A percentile compares a stretch with the other conserved stretches of the same genome.
Evolutionary conservation across 2,888 invertebrate genomes (phyloP).

Genomic region (Oscheius sp.): DNA sequence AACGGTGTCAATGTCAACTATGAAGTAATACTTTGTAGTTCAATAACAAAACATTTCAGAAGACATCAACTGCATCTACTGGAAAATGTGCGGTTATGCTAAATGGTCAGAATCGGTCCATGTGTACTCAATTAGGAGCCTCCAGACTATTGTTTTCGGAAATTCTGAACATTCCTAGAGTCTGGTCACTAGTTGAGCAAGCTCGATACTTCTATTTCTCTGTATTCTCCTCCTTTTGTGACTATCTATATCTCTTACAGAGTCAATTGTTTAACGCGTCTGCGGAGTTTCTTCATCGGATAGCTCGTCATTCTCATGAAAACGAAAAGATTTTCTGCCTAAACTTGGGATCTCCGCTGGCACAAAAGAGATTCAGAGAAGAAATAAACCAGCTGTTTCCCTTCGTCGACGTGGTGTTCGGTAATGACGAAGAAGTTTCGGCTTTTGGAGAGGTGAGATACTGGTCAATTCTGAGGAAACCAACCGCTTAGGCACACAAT

Average conservation of each 20-base stretch:
- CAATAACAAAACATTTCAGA: conserved; percentile 68
- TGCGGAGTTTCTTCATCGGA: neutral
- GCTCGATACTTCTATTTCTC: conserved; percentile 90
- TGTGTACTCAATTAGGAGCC: conserved; percentile 73
- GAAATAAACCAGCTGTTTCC: conserved; percentile 85
- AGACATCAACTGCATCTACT: conserved; percentile 83
- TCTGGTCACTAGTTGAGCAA: conserved; percentile 78
- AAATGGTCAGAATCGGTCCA: conserved; percentile 81
- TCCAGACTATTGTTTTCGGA: neutral
- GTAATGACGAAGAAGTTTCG: conserved; percentile 90
- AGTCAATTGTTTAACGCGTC: conserved; percentile 7
- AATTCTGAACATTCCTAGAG: neutral
- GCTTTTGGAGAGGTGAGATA: conserved; percentile 82
- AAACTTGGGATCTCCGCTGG: conserved; percentile 95
- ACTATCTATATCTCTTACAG: neutral
- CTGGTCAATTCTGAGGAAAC: conserved; percentile 2
- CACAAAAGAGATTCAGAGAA: conserved; percentile 84
- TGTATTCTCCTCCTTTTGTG: neutral
- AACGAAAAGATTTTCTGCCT: conserved; percentile 80
- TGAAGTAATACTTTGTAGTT: conserved; percentile 76
- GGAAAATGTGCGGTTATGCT: conserved; percentile 96
- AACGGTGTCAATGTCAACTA: conserved; percentile 89
- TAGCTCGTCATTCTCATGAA: neutral
- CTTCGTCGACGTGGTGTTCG: conserved; percentile 92
- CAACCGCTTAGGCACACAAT: neutral